Base-by-base conservation (phyloP, 2,113 vertebrate species). In the Falcunculus frontatus region DNA sequence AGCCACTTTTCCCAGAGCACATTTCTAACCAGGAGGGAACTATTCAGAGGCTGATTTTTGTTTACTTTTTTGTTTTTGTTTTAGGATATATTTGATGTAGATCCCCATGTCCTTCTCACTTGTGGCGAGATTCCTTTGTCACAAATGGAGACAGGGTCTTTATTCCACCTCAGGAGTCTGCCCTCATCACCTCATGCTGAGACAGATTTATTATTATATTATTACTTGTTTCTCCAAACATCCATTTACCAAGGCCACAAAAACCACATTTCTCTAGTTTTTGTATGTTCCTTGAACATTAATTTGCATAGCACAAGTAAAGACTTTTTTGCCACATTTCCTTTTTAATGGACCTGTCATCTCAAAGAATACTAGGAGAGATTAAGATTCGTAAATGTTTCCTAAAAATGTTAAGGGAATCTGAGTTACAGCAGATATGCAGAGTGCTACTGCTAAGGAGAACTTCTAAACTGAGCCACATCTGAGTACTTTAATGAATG, bases 111-210 rank as follows among this genome's bases (percentile, higher is more conserved):
- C 26, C 57, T 56, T 83, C 37, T n/a, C 30, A 55, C 33, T 39
- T 37, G 32, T 5, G 15, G 9, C 41, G 6, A 27, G 56, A 13
- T n/a, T 83, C 57, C n/a, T 79, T 41, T 73, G 52, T n/a, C 2
- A 1, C 0, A 0, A 73, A 57, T 37, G 55, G 30, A 67, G 27
- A 49, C 0, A 4, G 17, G 30, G 7, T 63, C 25, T 85, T 87
- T 52, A 67, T 4, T 80, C 39, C 56, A 32, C 8, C 35, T 92
- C 42, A 33, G 55, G 15, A 53, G 3, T 33, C 50, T 81, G 33
- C 47, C 35, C 39, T 50, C 47, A 1, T 47, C 37, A 65, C 11
- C 23, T 83, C 20, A 9, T 0, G 2, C 35, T 74, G 47, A 70
- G 25, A 73, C 27, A 91, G 17, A 70, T 70, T 53, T 65, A 33